Conservation (phyloP, 2,888 invertebrate genomes). For the Agelastica alni region DNA sequence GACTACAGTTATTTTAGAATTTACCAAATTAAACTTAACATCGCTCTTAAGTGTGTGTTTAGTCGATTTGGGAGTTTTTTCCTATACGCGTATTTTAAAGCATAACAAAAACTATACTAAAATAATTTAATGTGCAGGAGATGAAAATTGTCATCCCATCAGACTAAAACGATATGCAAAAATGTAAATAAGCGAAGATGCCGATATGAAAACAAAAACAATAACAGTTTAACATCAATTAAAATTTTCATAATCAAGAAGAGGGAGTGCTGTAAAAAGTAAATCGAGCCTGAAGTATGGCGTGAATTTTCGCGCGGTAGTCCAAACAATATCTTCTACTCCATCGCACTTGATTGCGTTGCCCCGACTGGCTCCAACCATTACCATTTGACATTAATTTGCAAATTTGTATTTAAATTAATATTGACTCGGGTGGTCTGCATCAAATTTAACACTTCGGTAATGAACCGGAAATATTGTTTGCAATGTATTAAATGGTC, state of each 20-base stretch:
- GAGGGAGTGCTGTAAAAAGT: conserved; percentile 34
- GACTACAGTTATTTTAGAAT: no score
- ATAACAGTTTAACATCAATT: conserved; percentile 35
- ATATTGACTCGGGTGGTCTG: conserved; percentile 27
- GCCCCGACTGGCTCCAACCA: conserved; percentile 36
- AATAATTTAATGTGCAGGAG: no score
- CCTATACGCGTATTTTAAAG: no score
- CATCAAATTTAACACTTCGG: conserved; percentile 27
- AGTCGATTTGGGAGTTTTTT: no score
- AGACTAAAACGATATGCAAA: no score
- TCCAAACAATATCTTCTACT: conserved; percentile 43
- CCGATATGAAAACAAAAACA: conserved; percentile 3
- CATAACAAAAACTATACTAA: no score
- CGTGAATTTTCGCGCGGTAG: conserved; percentile 39
- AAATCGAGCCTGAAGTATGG: conserved; percentile 44
- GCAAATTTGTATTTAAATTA: conserved; percentile 41
- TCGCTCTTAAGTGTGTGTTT: no score
- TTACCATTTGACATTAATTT: conserved; percentile 42
- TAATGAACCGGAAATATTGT: conserved; percentile 32
- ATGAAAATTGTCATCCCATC: no score
- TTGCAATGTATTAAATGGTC: conserved; percentile 27
- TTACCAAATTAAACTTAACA: no score
- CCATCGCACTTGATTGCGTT: conserved; percentile 39
- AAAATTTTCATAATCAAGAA: conserved; percentile 46
- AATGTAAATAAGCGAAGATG: conserved; percentile 1